phyloP scores from a whole-genome alignment of 2,888 invertebrate species.

The Meghimatium bilineatum region DNA sequence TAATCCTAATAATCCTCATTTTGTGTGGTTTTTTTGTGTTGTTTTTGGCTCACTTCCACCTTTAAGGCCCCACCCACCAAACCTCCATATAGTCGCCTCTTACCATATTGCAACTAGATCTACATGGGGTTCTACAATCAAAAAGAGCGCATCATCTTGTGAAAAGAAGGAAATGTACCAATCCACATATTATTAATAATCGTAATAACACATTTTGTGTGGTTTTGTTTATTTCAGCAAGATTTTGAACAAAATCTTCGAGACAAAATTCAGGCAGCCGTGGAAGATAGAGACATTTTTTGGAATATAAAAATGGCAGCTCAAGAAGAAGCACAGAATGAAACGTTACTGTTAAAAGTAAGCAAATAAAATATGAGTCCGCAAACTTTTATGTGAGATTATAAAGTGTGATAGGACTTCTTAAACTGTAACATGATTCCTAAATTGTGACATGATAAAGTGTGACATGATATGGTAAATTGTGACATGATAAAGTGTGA shows the following conservation, averaged over 20 bases:
- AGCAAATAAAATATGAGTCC: background rate
- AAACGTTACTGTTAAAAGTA: constrained; percentile 63
- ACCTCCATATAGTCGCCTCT: no score
- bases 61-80: no score
- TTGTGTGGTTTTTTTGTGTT: no score
- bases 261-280: constrained; percentile 62
- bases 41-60: no score
- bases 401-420: background rate
- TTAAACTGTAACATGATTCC: background rate
- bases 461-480: no score
- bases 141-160: no score
- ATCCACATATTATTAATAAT: no score
- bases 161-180: no score
- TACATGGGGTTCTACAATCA: no score
- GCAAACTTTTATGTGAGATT: background rate
- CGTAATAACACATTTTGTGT: no score
- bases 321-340: constrained; percentile 65
- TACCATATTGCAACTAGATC: no score
- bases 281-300: constrained; percentile 65
- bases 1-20: no score
- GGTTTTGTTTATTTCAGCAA: constrained; percentile 58
- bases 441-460: background rate
- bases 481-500: background rate
- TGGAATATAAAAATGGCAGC: constrained; percentile 70
- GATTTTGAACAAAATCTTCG: constrained; percentile 66